Percentiles rank a stretch among this genome's conserved stretches.
These are phyloP conservation scores for Seriola aureovittata DNA, from an alignment of 2,113 vertebrate species.

Conservation along the genomic window DNA sequence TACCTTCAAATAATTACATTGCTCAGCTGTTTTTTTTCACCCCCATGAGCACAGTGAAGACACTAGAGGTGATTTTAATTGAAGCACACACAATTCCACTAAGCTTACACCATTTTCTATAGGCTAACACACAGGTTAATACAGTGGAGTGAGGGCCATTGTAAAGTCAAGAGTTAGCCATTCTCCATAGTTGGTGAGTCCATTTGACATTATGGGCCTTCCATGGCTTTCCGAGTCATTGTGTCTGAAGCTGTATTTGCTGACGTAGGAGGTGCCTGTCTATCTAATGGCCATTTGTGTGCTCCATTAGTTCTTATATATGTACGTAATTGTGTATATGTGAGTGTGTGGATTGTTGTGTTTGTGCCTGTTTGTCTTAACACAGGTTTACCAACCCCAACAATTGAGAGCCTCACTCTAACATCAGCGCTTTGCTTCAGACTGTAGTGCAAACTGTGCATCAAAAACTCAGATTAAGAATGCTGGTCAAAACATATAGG, in stretches of 20 bases:
- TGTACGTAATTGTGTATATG: slow-evolving; percentile 37
- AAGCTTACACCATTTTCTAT: slow-evolving; percentile 22
- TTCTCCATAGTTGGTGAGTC: slow-evolving; percentile 68
- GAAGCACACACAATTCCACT: slow-evolving; percentile 26
- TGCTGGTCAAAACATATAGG: neutral
- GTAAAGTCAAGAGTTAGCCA: slow-evolving; percentile 43
- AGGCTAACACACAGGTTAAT: slow-evolving; percentile 54
- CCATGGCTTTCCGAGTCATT: slow-evolving; percentile 66
- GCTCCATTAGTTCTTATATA: slow-evolving; percentile 67
- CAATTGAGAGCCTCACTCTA: neutral
- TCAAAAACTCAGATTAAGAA: neutral
- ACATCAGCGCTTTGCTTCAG: slow-evolving; percentile 21
- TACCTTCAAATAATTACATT: slow-evolving; percentile 13
- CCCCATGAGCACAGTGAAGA: neutral
- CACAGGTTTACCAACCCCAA: slow-evolving; percentile 19
- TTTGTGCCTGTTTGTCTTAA: slow-evolving; percentile 44
- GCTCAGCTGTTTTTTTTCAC: slow-evolving; percentile 6
- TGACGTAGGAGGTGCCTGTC: slow-evolving; percentile 57
- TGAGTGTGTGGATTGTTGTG: slow-evolving; percentile 49
- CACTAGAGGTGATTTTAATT: slow-evolving; percentile 22
- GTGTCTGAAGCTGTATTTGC: slow-evolving; percentile 62
- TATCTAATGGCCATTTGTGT: slow-evolving; percentile 47
- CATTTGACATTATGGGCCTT: slow-evolving; percentile 59
- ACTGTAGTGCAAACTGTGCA: neutral
- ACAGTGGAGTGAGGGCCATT: slow-evolving; percentile 27